Evolutionary conservation across 2,113 vertebrate species (phyloP).

Genomic region (Megaceryle maxima): DNA sequence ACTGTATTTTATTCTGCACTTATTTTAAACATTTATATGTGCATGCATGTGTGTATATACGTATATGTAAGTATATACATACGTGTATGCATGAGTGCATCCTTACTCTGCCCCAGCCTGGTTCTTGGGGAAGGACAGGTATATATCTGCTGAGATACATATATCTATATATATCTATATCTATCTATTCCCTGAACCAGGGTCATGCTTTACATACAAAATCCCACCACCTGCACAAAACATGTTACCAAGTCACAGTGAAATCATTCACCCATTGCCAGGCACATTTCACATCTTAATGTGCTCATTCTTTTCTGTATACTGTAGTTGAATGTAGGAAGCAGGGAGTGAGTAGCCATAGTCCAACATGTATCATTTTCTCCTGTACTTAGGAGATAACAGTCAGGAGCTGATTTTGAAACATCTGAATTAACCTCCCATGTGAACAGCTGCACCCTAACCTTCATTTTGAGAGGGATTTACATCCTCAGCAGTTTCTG

Average conservation of each 20-base stretch:
- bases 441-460: not conserved
- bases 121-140: not conserved
- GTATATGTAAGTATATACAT: not conserved
- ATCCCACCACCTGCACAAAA: not conserved
- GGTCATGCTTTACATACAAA: not conserved
- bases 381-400: not conserved
- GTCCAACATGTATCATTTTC: not conserved
- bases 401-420: not conserved
- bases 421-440: not conserved
- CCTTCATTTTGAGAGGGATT: not conserved
- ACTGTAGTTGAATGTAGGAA: not conserved
- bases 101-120: not conserved
- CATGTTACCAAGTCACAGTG: not conserved
- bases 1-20: not conserved
- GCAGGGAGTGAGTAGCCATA: not conserved
- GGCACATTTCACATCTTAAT: not conserved
- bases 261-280: not conserved
- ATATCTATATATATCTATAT: not conserved
- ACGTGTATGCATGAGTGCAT: too few relatives aligned
- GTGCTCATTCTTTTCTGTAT: not conserved
- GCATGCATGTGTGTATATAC: not conserved
- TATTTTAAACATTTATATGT: not conserved
- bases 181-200: not conserved
- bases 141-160: not conserved
- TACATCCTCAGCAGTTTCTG: not conserved